Conservation (phyloP, 2,888 invertebrate species). For the Caenorhabditis plicata region DNA sequence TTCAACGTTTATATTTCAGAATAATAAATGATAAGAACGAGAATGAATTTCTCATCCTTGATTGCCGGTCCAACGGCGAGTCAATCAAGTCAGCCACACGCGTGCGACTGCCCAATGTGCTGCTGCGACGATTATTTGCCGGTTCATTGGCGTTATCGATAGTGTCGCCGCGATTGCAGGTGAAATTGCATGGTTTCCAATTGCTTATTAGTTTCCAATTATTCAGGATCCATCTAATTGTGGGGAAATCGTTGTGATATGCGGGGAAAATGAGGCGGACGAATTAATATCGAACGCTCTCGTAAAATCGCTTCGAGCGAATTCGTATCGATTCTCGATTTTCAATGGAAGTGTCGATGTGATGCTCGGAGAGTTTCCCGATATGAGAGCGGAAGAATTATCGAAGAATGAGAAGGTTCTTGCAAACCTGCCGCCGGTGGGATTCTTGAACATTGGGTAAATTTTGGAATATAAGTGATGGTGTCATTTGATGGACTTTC, state of each 20-base stretch:
- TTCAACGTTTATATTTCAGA: slow-evolving; percentile 1
- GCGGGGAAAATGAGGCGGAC: slow-evolving; percentile 5
- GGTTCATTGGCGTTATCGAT: slow-evolving; percentile 44
- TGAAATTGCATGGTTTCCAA: too few species aligned
- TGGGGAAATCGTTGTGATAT: neutral
- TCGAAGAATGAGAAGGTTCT: too few species aligned
- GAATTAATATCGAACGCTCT: slow-evolving; percentile 14
- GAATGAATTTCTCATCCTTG: slow-evolving; percentile 19
- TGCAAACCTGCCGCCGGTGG: slow-evolving; percentile 20
- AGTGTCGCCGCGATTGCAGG: slow-evolving; percentile 28
- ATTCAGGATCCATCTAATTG: neutral
- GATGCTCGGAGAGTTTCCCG: slow-evolving; percentile 21
- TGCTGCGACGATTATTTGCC: slow-evolving; percentile 51
- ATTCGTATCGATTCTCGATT: slow-evolving; percentile 8
- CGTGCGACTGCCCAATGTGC: slow-evolving; percentile 78
- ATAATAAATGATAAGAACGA: slow-evolving; percentile 14
- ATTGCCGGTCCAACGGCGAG: slow-evolving; percentile 39
- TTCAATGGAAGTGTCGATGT: slow-evolving; percentile 12
- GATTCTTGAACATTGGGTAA: slow-evolving; percentile 39
- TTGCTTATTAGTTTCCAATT: neutral
- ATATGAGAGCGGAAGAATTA: too few species aligned
- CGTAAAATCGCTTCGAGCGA: slow-evolving; percentile 10
- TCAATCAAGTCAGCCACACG: slow-evolving; percentile 37
- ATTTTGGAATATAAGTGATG: slow-evolving; percentile 2
- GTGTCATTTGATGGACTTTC: slow-evolving; percentile 1